These are phyloP conservation scores for Calephelis nemesis DNA, from an alignment of 1,140 invertebrate genomes.

Conservation along the genomic window DNA sequence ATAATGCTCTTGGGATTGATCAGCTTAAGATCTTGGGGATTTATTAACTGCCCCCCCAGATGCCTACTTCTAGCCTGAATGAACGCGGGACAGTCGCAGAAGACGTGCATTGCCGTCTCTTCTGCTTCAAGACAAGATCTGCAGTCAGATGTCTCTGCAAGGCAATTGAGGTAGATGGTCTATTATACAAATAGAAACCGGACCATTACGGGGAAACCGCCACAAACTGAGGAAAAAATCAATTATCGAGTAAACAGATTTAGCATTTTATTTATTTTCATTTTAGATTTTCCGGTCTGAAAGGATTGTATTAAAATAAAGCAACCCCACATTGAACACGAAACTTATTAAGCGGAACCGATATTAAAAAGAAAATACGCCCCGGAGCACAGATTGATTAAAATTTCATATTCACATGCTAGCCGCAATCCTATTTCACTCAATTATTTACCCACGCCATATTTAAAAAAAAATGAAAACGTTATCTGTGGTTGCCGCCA, in stretches of 20 bases:
- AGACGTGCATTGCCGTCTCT: no score
- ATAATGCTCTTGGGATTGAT: no score
- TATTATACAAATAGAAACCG: no score
- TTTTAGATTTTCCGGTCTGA: not conserved
- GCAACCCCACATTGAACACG: not conserved
- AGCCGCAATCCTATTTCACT: conserved; percentile 13
- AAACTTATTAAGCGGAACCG: conserved; percentile 9
- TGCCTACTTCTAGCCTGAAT: no score
- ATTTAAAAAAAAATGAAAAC: not conserved
- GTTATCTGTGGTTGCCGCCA: conserved; percentile 1
- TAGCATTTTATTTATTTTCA: not conserved
- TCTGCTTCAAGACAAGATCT: no score
- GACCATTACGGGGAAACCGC: no score
- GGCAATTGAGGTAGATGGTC: no score
- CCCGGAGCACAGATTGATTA: conserved; percentile 5
- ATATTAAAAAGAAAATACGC: conserved; percentile 10
- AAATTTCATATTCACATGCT: conserved; percentile 18
- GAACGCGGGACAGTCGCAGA: no score
- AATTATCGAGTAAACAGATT: not conserved
- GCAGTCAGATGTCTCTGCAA: no score
- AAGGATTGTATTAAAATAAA: not conserved
- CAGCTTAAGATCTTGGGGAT: no score
- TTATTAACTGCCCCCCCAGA: no score
- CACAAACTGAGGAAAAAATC: no score
- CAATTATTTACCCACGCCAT: conserved; percentile 9